These are phyloP conservation scores for Drosophila navojoa DNA, from an alignment of 1,140 invertebrate genomes.

Conservation along the genomic window DNA sequence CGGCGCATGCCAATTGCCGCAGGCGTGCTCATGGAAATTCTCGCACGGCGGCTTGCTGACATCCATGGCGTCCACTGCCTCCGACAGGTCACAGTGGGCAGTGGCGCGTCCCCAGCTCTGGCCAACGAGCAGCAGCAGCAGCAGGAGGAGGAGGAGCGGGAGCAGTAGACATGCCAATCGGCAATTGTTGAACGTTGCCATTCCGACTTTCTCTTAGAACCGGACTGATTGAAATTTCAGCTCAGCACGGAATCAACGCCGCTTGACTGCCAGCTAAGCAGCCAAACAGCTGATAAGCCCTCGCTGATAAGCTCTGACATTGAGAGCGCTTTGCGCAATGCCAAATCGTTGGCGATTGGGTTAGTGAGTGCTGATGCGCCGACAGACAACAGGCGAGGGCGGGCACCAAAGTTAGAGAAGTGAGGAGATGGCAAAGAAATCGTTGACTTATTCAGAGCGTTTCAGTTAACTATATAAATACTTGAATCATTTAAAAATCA, in stretches of 20 bases:
- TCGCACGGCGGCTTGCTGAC: conserved; percentile 42
- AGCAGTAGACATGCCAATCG: no score
- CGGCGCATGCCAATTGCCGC: conserved; percentile 67
- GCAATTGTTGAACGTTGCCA: no score
- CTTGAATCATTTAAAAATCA: no score
- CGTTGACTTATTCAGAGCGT: no score
- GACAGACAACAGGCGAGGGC: background rate
- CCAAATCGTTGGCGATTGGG: conserved; percentile 16
- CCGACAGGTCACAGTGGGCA: background rate
- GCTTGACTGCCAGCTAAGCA: background rate
- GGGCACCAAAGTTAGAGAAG: background rate
- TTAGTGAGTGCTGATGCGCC: conserved; percentile 12
- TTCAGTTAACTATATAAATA: no score
- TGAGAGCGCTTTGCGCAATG: conserved; percentile 29
- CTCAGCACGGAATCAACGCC: background rate
- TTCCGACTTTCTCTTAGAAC: no score
- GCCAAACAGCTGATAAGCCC: conserved; percentile 15
- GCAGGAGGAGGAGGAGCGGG: background rate
- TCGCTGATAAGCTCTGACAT: conserved; percentile 35
- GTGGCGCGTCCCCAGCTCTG: background rate
- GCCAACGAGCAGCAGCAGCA: background rate
- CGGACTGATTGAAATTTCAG: no score
- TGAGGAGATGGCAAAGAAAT: no score
- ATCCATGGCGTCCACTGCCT: conserved; percentile 46
- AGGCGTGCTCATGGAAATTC: conserved; percentile 71